Evolutionary conservation across 1,140 invertebrate species (phyloP).

Genomic region (Drosophila yakuba): DNA sequence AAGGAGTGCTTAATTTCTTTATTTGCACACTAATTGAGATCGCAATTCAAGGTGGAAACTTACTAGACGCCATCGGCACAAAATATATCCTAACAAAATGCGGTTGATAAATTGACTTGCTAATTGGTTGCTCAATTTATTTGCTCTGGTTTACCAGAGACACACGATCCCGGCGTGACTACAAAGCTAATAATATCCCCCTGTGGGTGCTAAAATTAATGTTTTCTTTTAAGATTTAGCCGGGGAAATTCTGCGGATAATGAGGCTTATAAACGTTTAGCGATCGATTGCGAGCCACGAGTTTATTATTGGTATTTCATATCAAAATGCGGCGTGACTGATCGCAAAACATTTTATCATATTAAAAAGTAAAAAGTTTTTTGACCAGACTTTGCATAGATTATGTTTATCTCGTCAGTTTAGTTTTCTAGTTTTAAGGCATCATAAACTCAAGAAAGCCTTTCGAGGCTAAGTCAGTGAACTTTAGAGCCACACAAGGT

Average conservation of each 20-base stretch:
- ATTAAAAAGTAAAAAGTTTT: too few relatives aligned
- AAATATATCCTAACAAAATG: slow-evolving; percentile 30
- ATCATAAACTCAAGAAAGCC: neutral
- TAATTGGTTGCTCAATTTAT: slow-evolving; percentile 53
- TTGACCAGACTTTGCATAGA: neutral
- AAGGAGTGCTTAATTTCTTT: slow-evolving; percentile 35
- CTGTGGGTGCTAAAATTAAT: slow-evolving; percentile 1
- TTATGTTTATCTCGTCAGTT: neutral
- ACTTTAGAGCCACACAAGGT: slow-evolving; percentile 7
- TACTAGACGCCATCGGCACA: slow-evolving; percentile 47
- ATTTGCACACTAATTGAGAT: slow-evolving; percentile 53
- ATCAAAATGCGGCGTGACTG: neutral
- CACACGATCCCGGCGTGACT: slow-evolving; percentile 48
- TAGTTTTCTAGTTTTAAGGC: neutral
- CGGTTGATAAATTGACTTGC: slow-evolving; percentile 40
- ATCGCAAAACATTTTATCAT: neutral
- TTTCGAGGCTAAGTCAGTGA: slow-evolving; percentile 11
- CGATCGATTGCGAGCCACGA: neutral
- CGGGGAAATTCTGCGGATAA: slow-evolving; percentile 7
- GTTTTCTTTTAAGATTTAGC: slow-evolving; percentile 16
- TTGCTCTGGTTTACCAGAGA: slow-evolving; percentile 33
- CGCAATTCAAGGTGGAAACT: slow-evolving; percentile 54
- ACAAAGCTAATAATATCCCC: slow-evolving; percentile 39
- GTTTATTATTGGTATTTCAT: neutral
- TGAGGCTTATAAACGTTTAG: slow-evolving; percentile 2